Base-by-base conservation (phyloP, 2,888 invertebrate species). In the Tromatobia lineatoria region DNA sequence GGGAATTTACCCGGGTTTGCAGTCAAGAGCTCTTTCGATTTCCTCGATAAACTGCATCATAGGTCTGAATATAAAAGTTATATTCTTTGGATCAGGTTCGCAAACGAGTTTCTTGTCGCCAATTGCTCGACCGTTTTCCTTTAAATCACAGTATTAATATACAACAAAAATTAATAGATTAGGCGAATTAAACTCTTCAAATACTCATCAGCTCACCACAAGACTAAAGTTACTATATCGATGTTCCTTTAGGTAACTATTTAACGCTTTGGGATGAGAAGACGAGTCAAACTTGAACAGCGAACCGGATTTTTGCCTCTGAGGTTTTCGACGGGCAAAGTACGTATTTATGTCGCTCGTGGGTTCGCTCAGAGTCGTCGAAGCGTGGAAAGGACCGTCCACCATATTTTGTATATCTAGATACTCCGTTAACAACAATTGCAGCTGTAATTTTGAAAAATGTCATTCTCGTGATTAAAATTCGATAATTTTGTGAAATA, bases 381-480 rank as follows among this genome's bases (percentile, higher is more conserved):
- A 86, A 94, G 95, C 88, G 82, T 94, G 94, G 76, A 94, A 94
- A 15, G 94, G 92, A n/a, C 96, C 96, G 47, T 96, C 95, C 42
- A 95, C 95, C 87, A 96, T 96, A 93, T 97, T 98, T 94, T 97
- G 97, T 76, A 98, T 97, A 92, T 98, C 98, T 88, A 98, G 94
- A 94, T 98, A 98, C 91, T 98, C 98, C 20, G 97, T 97, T 45
- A 98, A 94, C 11, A 98, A 94, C 7, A 97, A 95, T 94, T 98
- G 98, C 64, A 98, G 93, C 97, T 98, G 92, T n/a, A 94, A 81
- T 6, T 11, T n/a, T 45, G 45, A 42, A 7, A 67, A 25, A 4
- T 10, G n/a, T 15, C n/a, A 52, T 66, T 61, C n/a, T n/a, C n/a
- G n/a, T n/a, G n/a, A n/a, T n/a, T n/a, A n/a, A n/a, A n/a, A n/a